Conservation (phyloP, 2,888 invertebrate species). For the Dinocampus coccinellae region DNA sequence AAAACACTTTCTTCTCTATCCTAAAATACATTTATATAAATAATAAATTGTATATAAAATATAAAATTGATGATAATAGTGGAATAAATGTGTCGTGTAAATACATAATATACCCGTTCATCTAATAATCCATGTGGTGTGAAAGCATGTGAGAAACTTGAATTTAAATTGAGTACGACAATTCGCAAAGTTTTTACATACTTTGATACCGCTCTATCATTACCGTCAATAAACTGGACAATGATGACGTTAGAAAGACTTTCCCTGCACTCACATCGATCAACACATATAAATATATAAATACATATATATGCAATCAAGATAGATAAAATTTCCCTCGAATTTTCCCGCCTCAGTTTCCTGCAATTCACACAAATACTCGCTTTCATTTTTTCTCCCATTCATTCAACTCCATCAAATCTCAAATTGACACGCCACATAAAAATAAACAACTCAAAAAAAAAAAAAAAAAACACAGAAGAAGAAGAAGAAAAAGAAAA, state of each 20-base stretch:
- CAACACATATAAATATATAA: slow-evolving; percentile 14
- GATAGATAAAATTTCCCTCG: slow-evolving; percentile 14
- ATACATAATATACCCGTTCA: background rate
- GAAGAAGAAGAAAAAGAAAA: background rate
- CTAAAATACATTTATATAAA: background rate
- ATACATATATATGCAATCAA: slow-evolving; percentile 2
- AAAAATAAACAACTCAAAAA: background rate
- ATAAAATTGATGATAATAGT: background rate
- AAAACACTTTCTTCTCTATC: background rate
- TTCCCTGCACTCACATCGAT: slow-evolving; percentile 41
- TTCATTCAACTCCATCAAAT: background rate
- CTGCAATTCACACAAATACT: background rate
- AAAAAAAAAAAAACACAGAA: background rate
- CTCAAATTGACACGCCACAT: background rate
- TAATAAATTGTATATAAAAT: background rate
- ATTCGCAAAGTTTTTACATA: slow-evolving; percentile 25
- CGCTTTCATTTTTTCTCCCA: slow-evolving; percentile 17
- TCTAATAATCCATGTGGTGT: slow-evolving; percentile 16
- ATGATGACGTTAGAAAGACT: slow-evolving; percentile 46
- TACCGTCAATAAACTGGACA: slow-evolving; percentile 44
- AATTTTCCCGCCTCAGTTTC: slow-evolving; percentile 4
- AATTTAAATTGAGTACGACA: slow-evolving; percentile 28
- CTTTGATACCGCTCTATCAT: slow-evolving; percentile 55
- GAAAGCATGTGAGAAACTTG: slow-evolving; percentile 34
- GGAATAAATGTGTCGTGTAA: background rate